Base-by-base conservation (phyloP, 2,888 invertebrate genomes). In the Leistus spinibarbis region DNA sequence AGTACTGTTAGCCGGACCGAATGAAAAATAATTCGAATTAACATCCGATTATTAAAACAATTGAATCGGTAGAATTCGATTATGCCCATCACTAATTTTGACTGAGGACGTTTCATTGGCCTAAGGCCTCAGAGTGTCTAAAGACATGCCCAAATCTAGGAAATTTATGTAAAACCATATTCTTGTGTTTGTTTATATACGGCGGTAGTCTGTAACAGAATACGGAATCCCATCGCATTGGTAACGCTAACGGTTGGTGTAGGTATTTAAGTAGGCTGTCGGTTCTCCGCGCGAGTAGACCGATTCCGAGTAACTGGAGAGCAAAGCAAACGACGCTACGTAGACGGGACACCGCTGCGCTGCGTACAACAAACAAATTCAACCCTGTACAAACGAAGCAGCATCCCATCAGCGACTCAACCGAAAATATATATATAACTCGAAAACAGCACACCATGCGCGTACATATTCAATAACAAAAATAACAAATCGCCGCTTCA, bases 271-370 rank as follows among this genome's bases (percentile, higher is more conserved):
- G 40, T 40, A 40, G 40, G 40, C 13, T 40, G 40, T 7, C 17
- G 19, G 10, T 19, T 60, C 19, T 13, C 10, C 22, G 60, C 17
- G 60, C 22, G 60, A 20, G 60, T n/a, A 19, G 60, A 60, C 60
- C 60, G n/a, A 60, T n/a, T 60, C 23, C n/a, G 9, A 19, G 69
- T 69, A 69, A 69, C 69, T 69, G 17, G 69, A 69, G 69, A 69
- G 69, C n/a, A 20, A 23, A 53, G 69, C 23, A 69, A 69, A 69
- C 69, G 57, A 3, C 7, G 16, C 16, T 10, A 16, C 9, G 16
- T 16, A 57, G 19, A 20, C 22, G 63, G 4, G 54, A 20, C 27
- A 19, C 9, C 20, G 64, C 9, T 64, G 66, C 69, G 23, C 13
- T 23, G 9, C 53, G 27, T 40, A 10, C n/a, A 7, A 22, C 57